phyloP scores from a whole-genome alignment of 1,140 invertebrate species.

The Lutraria rhynchaena region DNA sequence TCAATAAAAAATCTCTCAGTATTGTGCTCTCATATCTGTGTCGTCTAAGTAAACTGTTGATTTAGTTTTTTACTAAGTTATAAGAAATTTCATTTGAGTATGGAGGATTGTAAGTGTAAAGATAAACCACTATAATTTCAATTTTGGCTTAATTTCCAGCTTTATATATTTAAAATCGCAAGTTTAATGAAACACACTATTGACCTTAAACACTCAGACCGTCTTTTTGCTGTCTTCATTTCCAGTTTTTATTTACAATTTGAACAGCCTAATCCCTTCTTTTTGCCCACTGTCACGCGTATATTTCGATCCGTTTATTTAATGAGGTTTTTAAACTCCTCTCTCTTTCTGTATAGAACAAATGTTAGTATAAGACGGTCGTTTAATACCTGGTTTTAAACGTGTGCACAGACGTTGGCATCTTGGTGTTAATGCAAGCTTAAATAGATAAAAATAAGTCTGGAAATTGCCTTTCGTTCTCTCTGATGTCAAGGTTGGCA shows the following conservation, averaged over 20 bases:
- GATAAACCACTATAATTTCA: slow-evolving; percentile 42
- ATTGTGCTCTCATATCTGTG: neutral
- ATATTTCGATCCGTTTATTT: slow-evolving; percentile 41
- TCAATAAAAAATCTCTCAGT: neutral
- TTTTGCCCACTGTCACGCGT: slow-evolving; percentile 24
- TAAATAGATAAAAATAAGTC: too few species aligned
- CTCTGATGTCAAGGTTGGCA: too few species aligned
- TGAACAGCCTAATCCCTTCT: slow-evolving; percentile 24
- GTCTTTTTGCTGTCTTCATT: slow-evolving; percentile 41
- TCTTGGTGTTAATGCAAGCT: slow-evolving; percentile 34
- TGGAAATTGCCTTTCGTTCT: too few species aligned
- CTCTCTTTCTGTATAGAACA: slow-evolving; percentile 24
- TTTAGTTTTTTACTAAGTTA: slow-evolving; percentile 22
- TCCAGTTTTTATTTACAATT: slow-evolving; percentile 47
- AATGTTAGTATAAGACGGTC: slow-evolving; percentile 41
- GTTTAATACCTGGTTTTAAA: slow-evolving; percentile 18
- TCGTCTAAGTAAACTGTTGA: slow-evolving; percentile 31
- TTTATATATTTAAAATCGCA: slow-evolving; percentile 40
- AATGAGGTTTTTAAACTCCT: slow-evolving; percentile 57
- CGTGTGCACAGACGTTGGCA: neutral
- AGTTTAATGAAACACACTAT: slow-evolving; percentile 46
- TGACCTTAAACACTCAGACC: slow-evolving; percentile 28
- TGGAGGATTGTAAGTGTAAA: slow-evolving; percentile 17
- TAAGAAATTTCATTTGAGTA: slow-evolving; percentile 16
- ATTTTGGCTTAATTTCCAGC: slow-evolving; percentile 31